Percentiles rank a stretch among this genome's conserved stretches.
Evolutionary conservation across 2,113 vertebrate genomes (phyloP).

Genomic region (Polypterus senegalus): DNA sequence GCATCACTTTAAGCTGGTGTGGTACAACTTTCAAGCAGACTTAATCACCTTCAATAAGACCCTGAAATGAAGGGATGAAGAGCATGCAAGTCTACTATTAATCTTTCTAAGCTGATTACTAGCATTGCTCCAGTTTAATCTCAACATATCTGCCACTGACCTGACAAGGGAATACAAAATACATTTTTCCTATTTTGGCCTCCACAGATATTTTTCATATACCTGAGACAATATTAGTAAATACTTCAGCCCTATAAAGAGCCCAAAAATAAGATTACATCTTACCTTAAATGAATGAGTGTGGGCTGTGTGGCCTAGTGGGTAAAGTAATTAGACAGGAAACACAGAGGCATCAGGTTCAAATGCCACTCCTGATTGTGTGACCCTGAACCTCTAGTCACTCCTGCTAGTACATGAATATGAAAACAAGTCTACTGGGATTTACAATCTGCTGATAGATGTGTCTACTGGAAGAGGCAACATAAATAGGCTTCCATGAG

Average conservation of each 20-base stretch:
- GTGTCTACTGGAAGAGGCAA: too few relatives aligned
- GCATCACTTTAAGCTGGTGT: constrained; percentile 27
- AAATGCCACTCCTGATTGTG: too few relatives aligned
- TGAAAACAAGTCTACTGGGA: too few relatives aligned
- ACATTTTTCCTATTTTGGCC: too few relatives aligned
- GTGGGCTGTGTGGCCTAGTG: neutral
- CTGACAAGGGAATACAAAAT: constrained; percentile 29
- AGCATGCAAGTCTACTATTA: constrained; percentile 26
- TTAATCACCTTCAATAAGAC: constrained; percentile 38
- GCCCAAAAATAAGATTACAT: neutral
- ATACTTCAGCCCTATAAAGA: neutral
- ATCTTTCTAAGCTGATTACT: constrained; percentile 47
- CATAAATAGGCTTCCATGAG: too few relatives aligned
- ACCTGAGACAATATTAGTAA: neutral
- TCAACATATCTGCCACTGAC: constrained; percentile 40
- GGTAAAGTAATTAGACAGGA: neutral
- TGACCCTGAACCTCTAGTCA: too few relatives aligned
- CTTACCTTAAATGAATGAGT: neutral
- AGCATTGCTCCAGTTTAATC: constrained; percentile 43
- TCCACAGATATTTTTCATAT: neutral
- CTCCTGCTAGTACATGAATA: too few relatives aligned
- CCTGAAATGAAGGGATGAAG: constrained; percentile 36
- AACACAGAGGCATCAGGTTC: too few relatives aligned
- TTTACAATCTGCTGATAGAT: too few relatives aligned
- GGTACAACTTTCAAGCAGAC: constrained; percentile 17